Evolutionary conservation across 2,113 vertebrate species (phyloP).

Genomic region (Herpetotheres cachinnans): DNA sequence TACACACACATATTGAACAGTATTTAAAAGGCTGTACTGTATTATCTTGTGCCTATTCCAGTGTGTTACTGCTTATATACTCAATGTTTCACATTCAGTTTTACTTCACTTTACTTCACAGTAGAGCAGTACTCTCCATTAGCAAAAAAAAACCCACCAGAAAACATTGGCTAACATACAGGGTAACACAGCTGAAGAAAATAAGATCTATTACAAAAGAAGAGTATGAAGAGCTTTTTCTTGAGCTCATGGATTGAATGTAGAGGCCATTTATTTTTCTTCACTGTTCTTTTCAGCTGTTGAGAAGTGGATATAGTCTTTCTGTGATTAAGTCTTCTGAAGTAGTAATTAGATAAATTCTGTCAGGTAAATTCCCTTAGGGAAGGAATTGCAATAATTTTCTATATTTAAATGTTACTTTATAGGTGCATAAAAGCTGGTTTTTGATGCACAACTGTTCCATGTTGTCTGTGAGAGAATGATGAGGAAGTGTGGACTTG

Average conservation of each 20-base stretch:
- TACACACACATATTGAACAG: background rate
- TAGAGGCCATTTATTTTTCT: background rate
- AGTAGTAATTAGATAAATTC: background rate
- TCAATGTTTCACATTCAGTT: background rate
- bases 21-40: background rate
- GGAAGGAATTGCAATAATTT: background rate
- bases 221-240: background rate
- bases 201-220: background rate
- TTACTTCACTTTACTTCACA: too few relatives aligned
- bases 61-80: background rate
- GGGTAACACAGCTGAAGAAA: background rate
- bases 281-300: background rate
- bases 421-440: background rate
- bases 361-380: background rate
- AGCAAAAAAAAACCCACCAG: background rate
- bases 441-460: background rate
- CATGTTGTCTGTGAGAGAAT: background rate
- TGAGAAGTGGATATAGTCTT: background rate
- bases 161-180: background rate
- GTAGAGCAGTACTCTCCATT: background rate
- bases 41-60: background rate
- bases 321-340: background rate
- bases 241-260: background rate
- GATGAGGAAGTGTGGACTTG: background rate
- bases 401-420: background rate